A percentile compares a stretch with the other conserved stretches of the same genome.
phyloP scores from a whole-genome alignment of 2,113 vertebrate species.

The Etheostoma spectabile region DNA sequence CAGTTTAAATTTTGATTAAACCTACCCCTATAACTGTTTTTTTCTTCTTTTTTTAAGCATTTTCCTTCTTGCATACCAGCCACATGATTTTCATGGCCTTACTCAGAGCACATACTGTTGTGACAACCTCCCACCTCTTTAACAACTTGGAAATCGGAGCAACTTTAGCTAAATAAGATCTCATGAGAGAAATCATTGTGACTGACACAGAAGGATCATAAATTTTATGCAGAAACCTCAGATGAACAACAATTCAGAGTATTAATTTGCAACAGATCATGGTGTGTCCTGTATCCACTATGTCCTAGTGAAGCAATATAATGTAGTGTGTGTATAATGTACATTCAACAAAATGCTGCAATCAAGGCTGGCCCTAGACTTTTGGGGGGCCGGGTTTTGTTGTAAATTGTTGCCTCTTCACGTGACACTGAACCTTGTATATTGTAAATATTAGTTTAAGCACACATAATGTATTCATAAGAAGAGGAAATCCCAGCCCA shows the following conservation, averaged over 20 bases:
- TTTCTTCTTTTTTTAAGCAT: too few relatives aligned
- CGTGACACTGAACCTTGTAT: background rate
- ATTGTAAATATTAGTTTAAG: background rate
- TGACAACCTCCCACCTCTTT: background rate
- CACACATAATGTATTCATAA: background rate
- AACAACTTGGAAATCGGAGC: background rate
- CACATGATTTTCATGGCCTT: background rate
- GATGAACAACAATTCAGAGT: background rate
- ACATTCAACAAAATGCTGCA: background rate
- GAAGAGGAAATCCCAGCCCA: too few relatives aligned
- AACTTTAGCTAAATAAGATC: background rate
- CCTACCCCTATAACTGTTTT: background rate
- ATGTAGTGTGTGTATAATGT: background rate
- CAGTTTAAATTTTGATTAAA: background rate
- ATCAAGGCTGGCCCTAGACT: background rate
- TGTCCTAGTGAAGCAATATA: background rate
- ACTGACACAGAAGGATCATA: background rate
- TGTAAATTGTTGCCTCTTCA: background rate
- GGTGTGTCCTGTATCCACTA: too few relatives aligned
- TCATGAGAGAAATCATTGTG: background rate
- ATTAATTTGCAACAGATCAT: background rate
- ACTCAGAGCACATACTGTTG: slow-evolving; percentile 3
- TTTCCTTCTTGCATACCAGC: background rate
- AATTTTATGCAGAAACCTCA: background rate
- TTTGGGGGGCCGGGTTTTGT: background rate